Evolutionary conservation across 2,888 invertebrate genomes (phyloP).

Genomic region (Zeuzera pyrina): DNA sequence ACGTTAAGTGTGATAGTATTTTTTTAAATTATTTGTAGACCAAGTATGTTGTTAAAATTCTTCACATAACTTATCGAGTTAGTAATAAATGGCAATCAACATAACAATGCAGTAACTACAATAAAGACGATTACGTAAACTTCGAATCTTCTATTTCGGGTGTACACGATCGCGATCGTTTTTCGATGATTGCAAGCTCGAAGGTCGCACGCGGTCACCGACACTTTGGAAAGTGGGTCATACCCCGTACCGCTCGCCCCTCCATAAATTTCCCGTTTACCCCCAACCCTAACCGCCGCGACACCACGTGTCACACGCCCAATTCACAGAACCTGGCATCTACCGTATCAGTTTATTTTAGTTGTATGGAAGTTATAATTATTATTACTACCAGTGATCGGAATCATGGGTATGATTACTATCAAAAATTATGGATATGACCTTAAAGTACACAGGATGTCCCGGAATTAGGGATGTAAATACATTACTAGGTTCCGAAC

Average conservation of each 20-base stretch:
- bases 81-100: too few species aligned
- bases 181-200: constrained; percentile 53
- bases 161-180: constrained; percentile 28
- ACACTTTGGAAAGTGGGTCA: constrained; percentile 59
- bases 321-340: constrained; percentile 10
- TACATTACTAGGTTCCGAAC: too few species aligned
- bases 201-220: constrained; percentile 66
- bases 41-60: too few species aligned
- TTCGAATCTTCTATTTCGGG: constrained; percentile 42
- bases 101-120: too few species aligned
- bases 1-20: too few species aligned
- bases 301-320: constrained; percentile 36
- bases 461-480: too few species aligned
- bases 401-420: too few species aligned
- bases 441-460: too few species aligned
- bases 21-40: too few species aligned
- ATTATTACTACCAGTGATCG: too few species aligned
- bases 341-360: constrained; percentile 5
- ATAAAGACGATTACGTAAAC: constrained; percentile 43
- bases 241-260: constrained; percentile 31
- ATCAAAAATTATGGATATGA: neutral
- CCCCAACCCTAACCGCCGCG: constrained; percentile 18
- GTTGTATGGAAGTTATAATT: neutral
- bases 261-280: constrained; percentile 13
- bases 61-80: too few species aligned